These are phyloP conservation scores for Caiman crocodilus DNA, from an alignment of 2,797 vertebrate species.

Conservation along the genomic window DNA sequence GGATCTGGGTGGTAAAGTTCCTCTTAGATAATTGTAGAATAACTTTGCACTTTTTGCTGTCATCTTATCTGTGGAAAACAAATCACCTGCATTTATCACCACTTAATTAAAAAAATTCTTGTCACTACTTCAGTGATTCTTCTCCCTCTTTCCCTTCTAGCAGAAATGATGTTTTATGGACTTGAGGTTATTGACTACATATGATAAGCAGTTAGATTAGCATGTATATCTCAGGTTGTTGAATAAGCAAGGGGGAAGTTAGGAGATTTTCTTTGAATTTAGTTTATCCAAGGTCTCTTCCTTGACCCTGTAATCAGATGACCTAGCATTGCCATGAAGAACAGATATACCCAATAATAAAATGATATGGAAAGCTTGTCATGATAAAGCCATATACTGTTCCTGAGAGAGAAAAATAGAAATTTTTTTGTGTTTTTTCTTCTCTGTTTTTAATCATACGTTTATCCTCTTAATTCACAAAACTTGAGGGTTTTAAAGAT, in stretches of 20 bases:
- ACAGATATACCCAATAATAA: not conserved
- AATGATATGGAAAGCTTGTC: not conserved
- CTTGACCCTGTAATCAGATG: not conserved
- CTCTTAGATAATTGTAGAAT: not conserved
- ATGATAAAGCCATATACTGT: not conserved
- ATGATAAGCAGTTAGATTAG: not conserved
- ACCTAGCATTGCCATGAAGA: not conserved
- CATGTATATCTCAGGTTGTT: not conserved
- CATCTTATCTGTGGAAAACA: not conserved
- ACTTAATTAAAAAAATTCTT: not conserved
- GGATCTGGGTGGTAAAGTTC: not conserved
- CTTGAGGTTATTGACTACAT: not conserved
- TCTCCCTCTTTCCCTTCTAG: not conserved
- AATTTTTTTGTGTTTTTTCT: not conserved
- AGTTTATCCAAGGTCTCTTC: not conserved
- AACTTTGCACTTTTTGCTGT: not conserved
- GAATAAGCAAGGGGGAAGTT: not conserved
- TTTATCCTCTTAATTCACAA: not conserved
- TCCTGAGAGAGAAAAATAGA: not conserved
- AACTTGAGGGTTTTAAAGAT: not conserved
- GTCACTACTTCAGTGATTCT: accelerated
- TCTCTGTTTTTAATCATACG: not conserved
- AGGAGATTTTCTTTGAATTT: not conserved
- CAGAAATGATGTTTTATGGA: not conserved
- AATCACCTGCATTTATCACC: not conserved